Percentiles rank a stretch among this genome's conserved stretches.
These are phyloP conservation scores for Cisticola juncidis DNA, from an alignment of 2,113 vertebrate species.

Conservation along the genomic window DNA sequence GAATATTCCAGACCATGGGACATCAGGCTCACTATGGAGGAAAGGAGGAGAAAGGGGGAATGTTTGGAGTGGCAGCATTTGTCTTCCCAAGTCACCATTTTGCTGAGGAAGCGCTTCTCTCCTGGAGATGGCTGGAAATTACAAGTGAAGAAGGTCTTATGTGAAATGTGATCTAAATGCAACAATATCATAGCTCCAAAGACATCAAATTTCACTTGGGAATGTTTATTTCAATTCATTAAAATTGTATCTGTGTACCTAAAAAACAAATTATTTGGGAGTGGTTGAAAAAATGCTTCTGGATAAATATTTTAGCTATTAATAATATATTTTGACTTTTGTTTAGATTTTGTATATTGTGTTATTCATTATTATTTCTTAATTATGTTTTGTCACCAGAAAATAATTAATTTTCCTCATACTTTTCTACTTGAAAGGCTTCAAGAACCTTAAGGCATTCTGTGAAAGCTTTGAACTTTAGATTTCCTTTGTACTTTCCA, in stretches of 20 bases:
- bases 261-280: background rate
- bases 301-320: background rate
- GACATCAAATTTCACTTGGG: background rate
- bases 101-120: background rate
- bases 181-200: background rate
- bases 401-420: slow-evolving; percentile 42
- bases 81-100: background rate
- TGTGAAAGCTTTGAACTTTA: slow-evolving; percentile 38
- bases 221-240: background rate
- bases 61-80: background rate
- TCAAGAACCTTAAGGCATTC: slow-evolving; percentile 21
- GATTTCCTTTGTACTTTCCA: background rate
- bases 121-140: background rate
- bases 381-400: background rate
- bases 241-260: background rate
- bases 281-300: background rate
- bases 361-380: background rate
- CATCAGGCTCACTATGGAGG: background rate
- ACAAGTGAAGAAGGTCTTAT: background rate
- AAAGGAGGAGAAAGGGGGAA: background rate
- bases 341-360: background rate
- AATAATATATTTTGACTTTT: background rate
- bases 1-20: background rate
- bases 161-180: background rate
- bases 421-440: slow-evolving; percentile 27